Percentiles rank a stretch among this genome's conserved stretches.
These are phyloP conservation scores for Coenonympha glycerion DNA, from an alignment of 2,888 invertebrate species.

Conservation along the genomic window DNA sequence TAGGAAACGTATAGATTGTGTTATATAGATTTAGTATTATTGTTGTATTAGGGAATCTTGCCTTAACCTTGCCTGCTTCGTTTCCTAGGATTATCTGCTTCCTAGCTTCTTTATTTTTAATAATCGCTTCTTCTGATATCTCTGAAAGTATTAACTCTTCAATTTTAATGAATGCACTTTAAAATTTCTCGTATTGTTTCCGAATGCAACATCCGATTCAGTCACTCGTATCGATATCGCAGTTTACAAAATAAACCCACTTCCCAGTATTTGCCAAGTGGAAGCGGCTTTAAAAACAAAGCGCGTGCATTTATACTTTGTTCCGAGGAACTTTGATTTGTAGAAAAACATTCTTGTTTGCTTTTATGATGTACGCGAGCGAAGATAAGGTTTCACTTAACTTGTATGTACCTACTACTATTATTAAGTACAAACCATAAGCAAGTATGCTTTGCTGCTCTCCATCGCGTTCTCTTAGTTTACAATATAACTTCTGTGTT, in stretches of 20 bases:
- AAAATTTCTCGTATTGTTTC: too few relatives aligned
- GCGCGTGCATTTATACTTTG: conserved; percentile 30
- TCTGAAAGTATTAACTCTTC: too few relatives aligned
- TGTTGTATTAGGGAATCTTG: too few relatives aligned
- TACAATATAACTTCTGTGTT: neutral
- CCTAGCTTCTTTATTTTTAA: too few relatives aligned
- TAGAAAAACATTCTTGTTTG: conserved; percentile 23
- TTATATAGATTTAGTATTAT: too few relatives aligned
- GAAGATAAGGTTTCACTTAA: conserved; percentile 18
- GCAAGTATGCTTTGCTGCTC: neutral
- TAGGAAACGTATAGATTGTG: neutral
- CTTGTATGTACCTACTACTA: neutral
- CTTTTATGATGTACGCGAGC: conserved; percentile 15
- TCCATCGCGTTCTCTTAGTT: neutral
- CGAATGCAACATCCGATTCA: conserved; percentile 1
- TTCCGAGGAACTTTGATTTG: conserved; percentile 23
- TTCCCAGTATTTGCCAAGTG: conserved; percentile 51
- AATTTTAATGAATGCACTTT: too few relatives aligned
- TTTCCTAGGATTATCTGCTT: too few relatives aligned
- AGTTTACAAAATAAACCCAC: conserved; percentile 30
- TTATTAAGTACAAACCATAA: too few relatives aligned
- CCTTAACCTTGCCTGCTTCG: too few relatives aligned
- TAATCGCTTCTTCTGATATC: too few relatives aligned
- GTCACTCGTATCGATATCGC: conserved; percentile 1
- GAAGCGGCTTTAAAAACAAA: conserved; percentile 57